Percentiles rank a stretch among this genome's conserved stretches.
Evolutionary conservation across 2,888 invertebrate genomes (phyloP).

Genomic region (Dicyrtoma fusca): DNA sequence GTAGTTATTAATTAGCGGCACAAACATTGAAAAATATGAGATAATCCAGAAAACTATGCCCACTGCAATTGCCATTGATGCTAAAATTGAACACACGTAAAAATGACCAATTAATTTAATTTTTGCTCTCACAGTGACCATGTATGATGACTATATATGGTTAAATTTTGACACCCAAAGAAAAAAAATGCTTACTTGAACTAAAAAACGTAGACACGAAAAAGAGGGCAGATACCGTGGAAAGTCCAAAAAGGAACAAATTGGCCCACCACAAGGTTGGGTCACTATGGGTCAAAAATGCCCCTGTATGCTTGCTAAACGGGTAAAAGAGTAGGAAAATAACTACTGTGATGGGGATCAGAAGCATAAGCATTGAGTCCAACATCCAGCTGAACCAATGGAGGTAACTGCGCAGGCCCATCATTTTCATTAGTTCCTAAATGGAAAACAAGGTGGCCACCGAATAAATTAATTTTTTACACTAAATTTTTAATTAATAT

Average conservation of each 20-base stretch:
- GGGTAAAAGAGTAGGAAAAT: slow-evolving; percentile 58
- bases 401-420: slow-evolving; percentile 64
- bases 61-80: slow-evolving; percentile 57
- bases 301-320: slow-evolving; percentile 47
- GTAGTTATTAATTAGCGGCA: slow-evolving; percentile 47
- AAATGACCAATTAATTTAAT: background rate
- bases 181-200: slow-evolving; percentile 58
- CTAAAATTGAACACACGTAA: slow-evolving; percentile 44
- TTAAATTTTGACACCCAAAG: background rate
- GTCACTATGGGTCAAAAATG: slow-evolving; percentile 59
- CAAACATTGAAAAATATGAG: slow-evolving; percentile 51
- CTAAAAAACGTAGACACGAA: slow-evolving; percentile 61
- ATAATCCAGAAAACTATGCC: slow-evolving; percentile 57
- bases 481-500: background rate
- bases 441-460: background rate
- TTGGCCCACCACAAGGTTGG: slow-evolving; percentile 60
- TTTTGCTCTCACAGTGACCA: too few relatives aligned
- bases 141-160: too few relatives aligned
- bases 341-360: slow-evolving; percentile 59
- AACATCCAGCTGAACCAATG: slow-evolving; percentile 65
- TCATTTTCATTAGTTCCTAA: slow-evolving; percentile 66
- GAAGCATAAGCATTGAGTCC: slow-evolving; percentile 60
- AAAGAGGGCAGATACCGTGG: slow-evolving; percentile 60
- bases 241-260: slow-evolving; percentile 59
- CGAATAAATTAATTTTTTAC: background rate